phyloP scores from a whole-genome alignment of 2,888 invertebrate species.

The Ypsolopha sequella region DNA sequence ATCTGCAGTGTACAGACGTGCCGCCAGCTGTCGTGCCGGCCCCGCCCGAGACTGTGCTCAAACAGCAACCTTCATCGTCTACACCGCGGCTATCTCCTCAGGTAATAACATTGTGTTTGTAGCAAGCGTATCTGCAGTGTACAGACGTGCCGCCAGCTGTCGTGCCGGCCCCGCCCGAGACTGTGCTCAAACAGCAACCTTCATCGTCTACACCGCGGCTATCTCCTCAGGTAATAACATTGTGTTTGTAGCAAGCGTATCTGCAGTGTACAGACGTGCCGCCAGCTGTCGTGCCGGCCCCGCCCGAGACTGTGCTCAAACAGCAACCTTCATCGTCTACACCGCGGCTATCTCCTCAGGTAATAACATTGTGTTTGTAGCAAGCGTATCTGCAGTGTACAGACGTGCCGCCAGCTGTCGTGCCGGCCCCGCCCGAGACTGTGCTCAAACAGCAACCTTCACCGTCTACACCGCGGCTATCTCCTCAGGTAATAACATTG shows the following conservation, averaged over 20 bases:
- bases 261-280: conserved; percentile 5
- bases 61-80: conserved; percentile 56
- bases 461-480: conserved; percentile 48
- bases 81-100: conserved; percentile 54
- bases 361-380: conserved; percentile 14
- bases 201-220: conserved; percentile 52
- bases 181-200: conserved; percentile 54
- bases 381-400: not conserved
- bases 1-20: conserved; percentile 3
- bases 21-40: conserved; percentile 12
- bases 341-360: conserved; percentile 54
- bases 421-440: conserved; percentile 27
- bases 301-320: conserved; percentile 41
- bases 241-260: conserved; percentile 1
- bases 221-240: conserved; percentile 43
- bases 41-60: conserved; percentile 38
- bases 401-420: conserved; percentile 9
- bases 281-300: conserved; percentile 12
- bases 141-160: conserved; percentile 9
- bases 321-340: conserved; percentile 58
- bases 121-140: not conserved
- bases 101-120: conserved; percentile 21
- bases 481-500: conserved; percentile 43
- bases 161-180: conserved; percentile 19
- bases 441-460: conserved; percentile 55